These are phyloP conservation scores for Sylvicola cinctus DNA, from an alignment of 2,888 invertebrate genomes.

Conservation along the genomic window DNA sequence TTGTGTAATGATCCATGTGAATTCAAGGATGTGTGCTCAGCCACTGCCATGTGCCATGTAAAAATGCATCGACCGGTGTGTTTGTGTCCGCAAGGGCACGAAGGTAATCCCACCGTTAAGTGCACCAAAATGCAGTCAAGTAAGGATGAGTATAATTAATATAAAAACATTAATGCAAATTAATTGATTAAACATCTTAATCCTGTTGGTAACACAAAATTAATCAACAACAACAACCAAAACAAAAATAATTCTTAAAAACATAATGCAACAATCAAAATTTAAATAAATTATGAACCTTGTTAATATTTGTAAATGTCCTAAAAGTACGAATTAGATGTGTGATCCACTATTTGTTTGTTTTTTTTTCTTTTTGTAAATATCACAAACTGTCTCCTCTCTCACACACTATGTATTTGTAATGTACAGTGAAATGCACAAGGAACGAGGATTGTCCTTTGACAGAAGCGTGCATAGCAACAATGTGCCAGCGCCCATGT, in stretches of 20 bases:
- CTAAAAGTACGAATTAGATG: no score
- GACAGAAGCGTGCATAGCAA: conserved; percentile 71
- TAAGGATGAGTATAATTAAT: conserved; percentile 31
- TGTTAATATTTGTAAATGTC: no score
- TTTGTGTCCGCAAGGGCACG: conserved; percentile 57
- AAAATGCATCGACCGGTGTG: conserved; percentile 69
- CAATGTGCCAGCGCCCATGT: conserved; percentile 72
- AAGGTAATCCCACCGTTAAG: conserved; percentile 63
- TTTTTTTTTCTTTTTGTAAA: no score
- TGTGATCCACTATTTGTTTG: no score
- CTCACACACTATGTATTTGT: no score
- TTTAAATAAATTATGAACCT: no score
- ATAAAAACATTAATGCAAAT: conserved; percentile 7
- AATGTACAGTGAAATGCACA: conserved; percentile 54
- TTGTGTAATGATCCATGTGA: conserved; percentile 68
- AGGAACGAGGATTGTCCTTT: conserved; percentile 67
- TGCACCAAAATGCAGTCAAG: conserved; percentile 56
- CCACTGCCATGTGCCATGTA: conserved; percentile 55
- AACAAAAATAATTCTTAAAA: neutral
- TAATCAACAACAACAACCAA: neutral
- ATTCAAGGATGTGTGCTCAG: conserved; percentile 55
- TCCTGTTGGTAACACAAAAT: neutral
- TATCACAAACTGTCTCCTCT: no score
- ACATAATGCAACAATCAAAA: no score
- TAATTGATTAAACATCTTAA: neutral